Percentiles rank a stretch among this genome's conserved stretches.
phyloP scores from a whole-genome alignment of 2,888 invertebrate species.

The Dolomedes plantarius region DNA sequence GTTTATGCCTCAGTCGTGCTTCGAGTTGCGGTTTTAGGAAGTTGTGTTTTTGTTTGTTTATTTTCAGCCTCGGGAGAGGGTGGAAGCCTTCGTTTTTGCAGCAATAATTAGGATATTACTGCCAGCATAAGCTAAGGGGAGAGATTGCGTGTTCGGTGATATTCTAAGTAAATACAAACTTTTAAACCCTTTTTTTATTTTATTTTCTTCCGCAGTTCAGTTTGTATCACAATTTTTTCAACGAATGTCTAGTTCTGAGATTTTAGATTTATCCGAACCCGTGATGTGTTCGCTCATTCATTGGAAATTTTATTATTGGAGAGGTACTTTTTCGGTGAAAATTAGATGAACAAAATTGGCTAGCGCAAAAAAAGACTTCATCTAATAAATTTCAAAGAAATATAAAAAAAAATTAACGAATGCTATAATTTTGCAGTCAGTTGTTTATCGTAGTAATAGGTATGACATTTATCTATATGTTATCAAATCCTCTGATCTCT shows the following conservation, averaged over 20 bases:
- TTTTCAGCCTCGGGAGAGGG: background rate
- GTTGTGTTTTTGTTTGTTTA: slow-evolving; percentile 12
- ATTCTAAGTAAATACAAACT: background rate
- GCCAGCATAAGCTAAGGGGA: slow-evolving; percentile 1
- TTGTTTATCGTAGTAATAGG: too few species aligned
- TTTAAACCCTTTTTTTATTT: too few species aligned
- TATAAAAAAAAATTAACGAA: too few species aligned
- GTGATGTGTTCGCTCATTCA: background rate
- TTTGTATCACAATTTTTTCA: background rate
- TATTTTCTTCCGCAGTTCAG: background rate
- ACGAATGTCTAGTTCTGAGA: background rate
- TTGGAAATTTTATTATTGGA: too few species aligned
- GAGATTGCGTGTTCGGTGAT: background rate
- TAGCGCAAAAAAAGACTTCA: too few species aligned
- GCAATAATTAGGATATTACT: slow-evolving; percentile 40
- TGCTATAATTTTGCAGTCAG: too few species aligned
- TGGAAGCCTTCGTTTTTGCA: slow-evolving; percentile 24
- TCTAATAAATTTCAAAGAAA: too few species aligned
- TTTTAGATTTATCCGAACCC: background rate
- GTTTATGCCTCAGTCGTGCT: background rate
- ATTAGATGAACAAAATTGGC: too few species aligned
- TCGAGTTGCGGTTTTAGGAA: background rate
- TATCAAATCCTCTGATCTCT: too few species aligned
- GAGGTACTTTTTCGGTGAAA: too few species aligned
- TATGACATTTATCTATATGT: too few species aligned